Base-by-base conservation (phyloP, 2,888 invertebrate genomes). In the Idaea dimidiata region DNA sequence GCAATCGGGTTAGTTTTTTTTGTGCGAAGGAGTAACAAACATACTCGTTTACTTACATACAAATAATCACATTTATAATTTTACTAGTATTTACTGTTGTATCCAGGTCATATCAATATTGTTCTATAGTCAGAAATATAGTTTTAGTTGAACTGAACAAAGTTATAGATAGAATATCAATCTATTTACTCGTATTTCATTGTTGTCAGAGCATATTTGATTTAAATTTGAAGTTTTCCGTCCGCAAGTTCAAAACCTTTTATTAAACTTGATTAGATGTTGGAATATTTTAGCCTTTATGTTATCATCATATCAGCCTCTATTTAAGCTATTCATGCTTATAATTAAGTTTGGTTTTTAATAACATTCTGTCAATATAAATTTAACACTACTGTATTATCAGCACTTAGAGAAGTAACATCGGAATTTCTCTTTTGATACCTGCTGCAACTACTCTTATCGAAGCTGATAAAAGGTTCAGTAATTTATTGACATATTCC, bases 391-490 rank as follows among this genome's bases (percentile, higher is more conserved):
- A 33, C 33, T 7, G 6, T n/a, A 57, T 62, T 64, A 66, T 63
- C 59, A 61, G 58, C 54, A 59, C 59, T 65, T 60, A 67, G 59
- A 57, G 65, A 68, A 68, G 64, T 68, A 66, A 67, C 64, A 68
- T 66, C 55, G 64, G 69, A 68, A 69, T 66, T 69, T 70, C 70
- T 62, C 61, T 67, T 56, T 64, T 63, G 31, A 33, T 63, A 43
- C 43, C 43, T 57, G n/a, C 63, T 58, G 60, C 58, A 17, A 59
- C 58, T 57, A 55, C 54, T 64, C 55, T 66, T 71, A 72, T 72
- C 69, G 62, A 64, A 64, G 66, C 63, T 60, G 71, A 73, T 73
- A 70, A 72, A 68, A 62, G 62, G 60, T 66, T 66, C 59, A 63
- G 61, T 58, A 62, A 64, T 62, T 67, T 68, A 67, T 67, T 69